Evolutionary conservation across 2,888 invertebrate species (phyloP), one percentile per base, ranked within the genome.

Genomic region (Meta bourneti): DNA sequence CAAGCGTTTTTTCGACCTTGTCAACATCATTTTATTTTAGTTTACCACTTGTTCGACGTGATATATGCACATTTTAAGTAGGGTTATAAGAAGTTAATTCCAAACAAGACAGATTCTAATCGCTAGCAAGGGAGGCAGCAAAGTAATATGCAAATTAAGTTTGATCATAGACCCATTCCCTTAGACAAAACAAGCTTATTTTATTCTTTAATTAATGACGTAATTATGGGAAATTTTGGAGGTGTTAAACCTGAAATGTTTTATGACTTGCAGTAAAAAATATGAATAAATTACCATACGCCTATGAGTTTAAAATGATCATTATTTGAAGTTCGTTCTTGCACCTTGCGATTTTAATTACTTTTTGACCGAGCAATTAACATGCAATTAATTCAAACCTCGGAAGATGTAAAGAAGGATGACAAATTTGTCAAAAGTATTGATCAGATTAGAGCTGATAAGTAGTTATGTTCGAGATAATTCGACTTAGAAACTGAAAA

Each of bases 201-300:
- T 54, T 75, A 75, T 84, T 75, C 75, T 52, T 84, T 84, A 84
- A 84, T 84, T 84, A 84, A 84, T 61, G 84, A 84, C 61, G 52
- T 84, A 84, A 75, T 75, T 84, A 74, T 48, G 74, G 74, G 49
- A 20, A 84, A 49, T 84, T 84, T 54, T 54, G 9, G 77, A 51
- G 61, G 79, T 79, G 79, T 79, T 79, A 61, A 79, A 61, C 79
- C 20, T 16, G 61, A 49, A 61, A 61, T 34, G 61, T 61, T 79
- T 79, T 61, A n/a, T 61, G 61, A 61, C 61, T 34, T 20, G 34
- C 20, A 16, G 79, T 13, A 34, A 34, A 61, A 13, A 7, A 61
- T 19, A 61, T 61, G 79, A 79, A 79, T 79, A 79, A 61, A 79
- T 79, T 79, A 79, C 16, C 20, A 4, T 61, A 8, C 61, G 4